These are phyloP conservation scores for Nudaria mundana DNA, from an alignment of 2,888 invertebrate species.

Conservation along the genomic window DNA sequence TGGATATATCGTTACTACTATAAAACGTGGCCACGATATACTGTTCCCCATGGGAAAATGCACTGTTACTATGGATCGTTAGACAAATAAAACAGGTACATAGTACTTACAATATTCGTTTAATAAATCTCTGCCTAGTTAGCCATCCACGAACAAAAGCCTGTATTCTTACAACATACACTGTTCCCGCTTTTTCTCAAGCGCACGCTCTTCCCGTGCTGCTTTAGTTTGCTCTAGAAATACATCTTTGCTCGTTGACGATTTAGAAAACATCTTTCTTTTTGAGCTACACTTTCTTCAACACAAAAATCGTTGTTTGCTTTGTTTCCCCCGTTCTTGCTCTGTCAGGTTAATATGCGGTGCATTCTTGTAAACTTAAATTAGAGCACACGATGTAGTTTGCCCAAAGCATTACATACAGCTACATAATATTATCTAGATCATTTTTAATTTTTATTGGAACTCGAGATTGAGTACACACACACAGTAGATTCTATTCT, in stretches of 20 bases:
- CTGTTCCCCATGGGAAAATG: too few species aligned
- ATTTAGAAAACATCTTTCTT: constrained; percentile 64
- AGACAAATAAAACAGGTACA: too few species aligned
- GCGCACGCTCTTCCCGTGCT: constrained; percentile 93
- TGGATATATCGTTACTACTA: too few species aligned
- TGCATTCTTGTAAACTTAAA: constrained; percentile 22
- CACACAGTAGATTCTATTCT: too few species aligned
- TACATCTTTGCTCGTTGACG: constrained; percentile 84
- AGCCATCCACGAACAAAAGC: constrained; percentile 88
- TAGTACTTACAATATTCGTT: constrained; percentile 84
- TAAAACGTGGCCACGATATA: too few species aligned
- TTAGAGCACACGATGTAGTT: constrained; percentile 24
- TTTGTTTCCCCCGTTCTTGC: constrained; percentile 53
- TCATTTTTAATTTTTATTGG: too few species aligned
- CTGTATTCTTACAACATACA: constrained; percentile 89
- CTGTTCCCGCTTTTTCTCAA: constrained; percentile 89
- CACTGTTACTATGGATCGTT: too few species aligned
- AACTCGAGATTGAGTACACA: too few species aligned
- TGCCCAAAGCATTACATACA: too few species aligned
- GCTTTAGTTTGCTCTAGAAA: constrained; percentile 96
- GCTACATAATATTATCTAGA: too few species aligned
- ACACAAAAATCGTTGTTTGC: constrained; percentile 38
- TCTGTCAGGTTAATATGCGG: constrained; percentile 45
- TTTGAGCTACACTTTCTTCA: constrained; percentile 37
- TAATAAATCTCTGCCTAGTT: constrained; percentile 82